Evolutionary conservation across 2,888 invertebrate genomes (phyloP).

Genomic region (Furcula furcula): DNA sequence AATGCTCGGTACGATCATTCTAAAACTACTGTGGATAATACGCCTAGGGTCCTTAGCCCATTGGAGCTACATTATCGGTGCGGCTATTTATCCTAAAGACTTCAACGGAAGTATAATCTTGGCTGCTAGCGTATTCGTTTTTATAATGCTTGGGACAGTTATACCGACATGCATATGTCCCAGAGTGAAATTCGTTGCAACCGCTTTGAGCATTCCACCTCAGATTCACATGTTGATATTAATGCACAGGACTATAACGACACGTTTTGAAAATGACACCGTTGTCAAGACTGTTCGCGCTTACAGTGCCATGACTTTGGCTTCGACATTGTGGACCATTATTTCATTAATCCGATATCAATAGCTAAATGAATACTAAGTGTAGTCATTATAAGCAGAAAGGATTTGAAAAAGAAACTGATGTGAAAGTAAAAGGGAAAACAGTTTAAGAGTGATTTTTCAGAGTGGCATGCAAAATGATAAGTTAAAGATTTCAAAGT

Average conservation of each 20-base stretch:
- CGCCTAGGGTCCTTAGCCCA: constrained; percentile 49
- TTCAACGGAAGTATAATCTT: constrained; percentile 27
- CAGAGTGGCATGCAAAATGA: too few relatives aligned
- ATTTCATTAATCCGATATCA: constrained; percentile 23
- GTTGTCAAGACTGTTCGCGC: constrained; percentile 36
- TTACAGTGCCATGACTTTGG: constrained; percentile 41
- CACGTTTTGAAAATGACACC: constrained; percentile 32
- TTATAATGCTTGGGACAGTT: constrained; percentile 39
- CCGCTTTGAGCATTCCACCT: constrained; percentile 50
- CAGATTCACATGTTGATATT: constrained; percentile 55
- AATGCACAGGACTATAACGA: constrained; percentile 35
- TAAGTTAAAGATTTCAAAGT: too few relatives aligned
- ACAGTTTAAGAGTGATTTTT: too few relatives aligned
- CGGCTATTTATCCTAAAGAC: constrained; percentile 38
- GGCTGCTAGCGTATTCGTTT: constrained; percentile 37
- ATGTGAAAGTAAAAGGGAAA: too few relatives aligned
- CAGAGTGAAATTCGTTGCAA: constrained; percentile 38
- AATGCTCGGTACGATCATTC: constrained; percentile 25
- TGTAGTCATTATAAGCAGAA: too few relatives aligned
- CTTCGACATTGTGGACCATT: constrained; percentile 48
- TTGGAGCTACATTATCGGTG: constrained; percentile 55
- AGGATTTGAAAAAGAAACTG: too few relatives aligned
- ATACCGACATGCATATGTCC: constrained; percentile 47
- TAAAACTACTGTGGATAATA: constrained; percentile 43
- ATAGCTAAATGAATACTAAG: too few relatives aligned